Evolutionary conservation across 2,113 vertebrate genomes (phyloP).

Genomic region (Meleagris gallopavo): DNA sequence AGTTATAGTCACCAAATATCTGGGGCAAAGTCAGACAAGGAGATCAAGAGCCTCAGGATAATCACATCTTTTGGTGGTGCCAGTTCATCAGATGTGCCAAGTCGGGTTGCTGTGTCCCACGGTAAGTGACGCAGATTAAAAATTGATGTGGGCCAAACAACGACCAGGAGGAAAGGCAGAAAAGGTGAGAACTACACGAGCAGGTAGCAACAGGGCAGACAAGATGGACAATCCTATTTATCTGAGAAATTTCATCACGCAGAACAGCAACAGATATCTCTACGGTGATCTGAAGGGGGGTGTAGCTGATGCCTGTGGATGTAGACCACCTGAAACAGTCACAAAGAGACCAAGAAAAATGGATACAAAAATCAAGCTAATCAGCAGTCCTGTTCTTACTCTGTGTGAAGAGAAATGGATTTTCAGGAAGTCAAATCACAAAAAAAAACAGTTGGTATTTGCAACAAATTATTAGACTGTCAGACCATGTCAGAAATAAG

Average conservation of each 20-base stretch:
- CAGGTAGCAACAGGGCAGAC: conserved; percentile 23
- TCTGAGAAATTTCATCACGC: not conserved
- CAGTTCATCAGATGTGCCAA: not conserved
- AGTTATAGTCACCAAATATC: not conserved
- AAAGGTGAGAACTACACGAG: not conserved
- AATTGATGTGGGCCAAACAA: not conserved
- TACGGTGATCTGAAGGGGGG: not conserved
- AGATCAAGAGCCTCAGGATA: not conserved
- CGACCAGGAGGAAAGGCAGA: not conserved
- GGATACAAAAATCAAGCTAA: not conserved
- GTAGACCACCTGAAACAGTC: not conserved
- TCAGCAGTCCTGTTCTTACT: not conserved
- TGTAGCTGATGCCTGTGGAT: fast-evolving
- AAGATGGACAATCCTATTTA: not conserved
- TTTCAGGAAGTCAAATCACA: not conserved
- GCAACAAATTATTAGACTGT: not conserved
- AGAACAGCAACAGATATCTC: not conserved
- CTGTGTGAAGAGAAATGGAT: not conserved
- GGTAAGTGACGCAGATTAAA: not conserved
- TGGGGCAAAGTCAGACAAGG: not conserved
- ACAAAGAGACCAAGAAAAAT: not conserved
- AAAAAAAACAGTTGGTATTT: not conserved
- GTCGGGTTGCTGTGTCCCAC: not conserved
- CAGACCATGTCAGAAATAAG: not conserved
- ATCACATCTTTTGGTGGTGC: conserved; percentile 12